Conservation (phyloP, 2,888 invertebrate species). For the Nysson spinosus region DNA sequence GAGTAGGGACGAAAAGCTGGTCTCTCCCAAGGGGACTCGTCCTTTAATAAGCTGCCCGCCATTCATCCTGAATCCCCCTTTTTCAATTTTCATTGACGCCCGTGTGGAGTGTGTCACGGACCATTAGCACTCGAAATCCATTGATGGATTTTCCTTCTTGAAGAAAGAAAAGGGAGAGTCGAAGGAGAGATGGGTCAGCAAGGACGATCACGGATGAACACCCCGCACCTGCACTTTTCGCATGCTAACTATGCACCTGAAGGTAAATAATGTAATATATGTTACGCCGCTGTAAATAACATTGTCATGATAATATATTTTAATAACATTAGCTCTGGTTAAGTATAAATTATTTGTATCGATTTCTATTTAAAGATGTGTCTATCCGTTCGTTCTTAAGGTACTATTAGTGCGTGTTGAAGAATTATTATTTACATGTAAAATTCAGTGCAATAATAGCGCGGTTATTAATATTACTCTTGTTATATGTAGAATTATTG, state of each 20-base stretch:
- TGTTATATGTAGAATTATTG: no score
- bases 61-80: constrained; percentile 60
- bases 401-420: no score
- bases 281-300: no score
- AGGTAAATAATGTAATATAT: background rate
- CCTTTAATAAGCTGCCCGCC: constrained; percentile 59
- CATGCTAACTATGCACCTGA: constrained; percentile 10
- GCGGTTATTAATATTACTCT: no score
- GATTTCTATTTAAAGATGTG: no score
- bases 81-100: constrained; percentile 63
- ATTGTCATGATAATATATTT: no score
- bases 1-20: constrained; percentile 45
- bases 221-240: constrained; percentile 33
- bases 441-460: no score
- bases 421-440: no score
- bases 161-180: constrained; percentile 13
- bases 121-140: constrained; percentile 58
- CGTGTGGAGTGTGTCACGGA: constrained; percentile 50
- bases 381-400: no score
- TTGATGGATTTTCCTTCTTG: constrained; percentile 52
- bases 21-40: constrained; percentile 48
- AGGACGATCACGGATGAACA: background rate
- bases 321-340: background rate
- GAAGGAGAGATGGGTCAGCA: constrained; percentile 14
- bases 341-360: no score